phyloP scores from a whole-genome alignment of 2,113 vertebrate genomes.

The Heteronetta atricapilla region DNA sequence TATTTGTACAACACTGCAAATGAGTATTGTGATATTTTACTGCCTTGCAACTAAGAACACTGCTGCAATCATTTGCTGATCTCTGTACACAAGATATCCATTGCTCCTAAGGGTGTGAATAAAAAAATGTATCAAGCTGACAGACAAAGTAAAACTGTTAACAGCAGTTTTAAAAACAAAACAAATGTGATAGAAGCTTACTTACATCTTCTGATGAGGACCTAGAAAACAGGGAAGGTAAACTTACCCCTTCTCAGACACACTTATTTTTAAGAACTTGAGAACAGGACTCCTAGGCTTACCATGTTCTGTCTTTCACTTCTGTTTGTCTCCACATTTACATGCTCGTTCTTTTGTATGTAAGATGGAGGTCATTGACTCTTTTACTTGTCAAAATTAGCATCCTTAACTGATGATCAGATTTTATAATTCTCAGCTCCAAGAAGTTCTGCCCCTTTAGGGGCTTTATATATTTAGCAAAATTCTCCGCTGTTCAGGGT shows the following conservation, averaged over 20 bases:
- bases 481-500: neutral
- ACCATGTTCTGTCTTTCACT: accelerated
- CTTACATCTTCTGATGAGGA: neutral
- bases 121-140: slow-evolving; percentile 51
- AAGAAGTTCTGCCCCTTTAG: neutral
- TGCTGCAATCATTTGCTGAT: slow-evolving; percentile 38
- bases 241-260: neutral
- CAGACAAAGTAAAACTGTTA: slow-evolving; percentile 31
- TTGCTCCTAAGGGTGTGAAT: slow-evolving; percentile 40
- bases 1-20: slow-evolving; percentile 45
- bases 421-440: neutral
- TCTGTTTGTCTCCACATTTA: neutral
- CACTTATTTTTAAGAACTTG: neutral
- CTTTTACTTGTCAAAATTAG: neutral
- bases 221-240: neutral
- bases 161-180: neutral
- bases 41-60: slow-evolving; percentile 47
- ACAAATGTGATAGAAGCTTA: neutral
- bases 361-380: neutral
- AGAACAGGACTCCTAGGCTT: neutral
- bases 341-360: neutral
- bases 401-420: neutral
- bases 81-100: neutral
- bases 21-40: slow-evolving; percentile 35
- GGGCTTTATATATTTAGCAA: neutral